phyloP scores from a whole-genome alignment of 2,797 vertebrate species.

The Acrossocheilus fasciatus region DNA sequence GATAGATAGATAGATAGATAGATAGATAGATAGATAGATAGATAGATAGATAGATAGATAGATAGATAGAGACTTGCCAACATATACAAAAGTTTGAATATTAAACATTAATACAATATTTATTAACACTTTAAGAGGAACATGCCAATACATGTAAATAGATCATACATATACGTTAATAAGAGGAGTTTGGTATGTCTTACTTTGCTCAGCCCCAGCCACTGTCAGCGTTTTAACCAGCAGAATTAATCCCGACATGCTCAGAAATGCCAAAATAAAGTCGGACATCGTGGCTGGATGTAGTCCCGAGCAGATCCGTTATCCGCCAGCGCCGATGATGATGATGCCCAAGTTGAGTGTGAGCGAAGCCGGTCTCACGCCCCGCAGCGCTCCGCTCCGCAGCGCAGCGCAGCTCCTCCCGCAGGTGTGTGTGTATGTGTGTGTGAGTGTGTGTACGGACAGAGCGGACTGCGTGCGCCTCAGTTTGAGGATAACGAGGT shows the following conservation, averaged over 20 bases:
- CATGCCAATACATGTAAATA: not conserved
- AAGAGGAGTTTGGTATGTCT: conserved; percentile 55
- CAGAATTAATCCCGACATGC: conserved; percentile 84
- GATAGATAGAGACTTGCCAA: not conserved
- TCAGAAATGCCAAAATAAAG: conserved; percentile 75
- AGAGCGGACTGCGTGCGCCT: conserved; percentile 34
- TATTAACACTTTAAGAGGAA: not conserved
- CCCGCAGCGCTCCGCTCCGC: conserved; percentile 70
- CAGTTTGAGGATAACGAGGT: conserved; percentile 45
- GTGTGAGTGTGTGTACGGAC: not conserved
- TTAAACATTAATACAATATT: not conserved
- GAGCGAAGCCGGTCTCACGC: conserved; percentile 66
- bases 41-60: conserved; percentile 36
- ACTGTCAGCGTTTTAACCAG: conserved; percentile 71
- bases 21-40: conserved; percentile 33
- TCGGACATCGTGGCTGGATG: conserved; percentile 76
- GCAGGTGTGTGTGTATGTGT: conserved; percentile 36
- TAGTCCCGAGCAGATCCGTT: conserved; percentile 61
- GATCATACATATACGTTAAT: not conserved
- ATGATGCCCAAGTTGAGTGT: conserved; percentile 70
- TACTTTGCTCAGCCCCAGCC: conserved; percentile 77
- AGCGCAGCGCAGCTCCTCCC: conserved; percentile 70
- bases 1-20: conserved; percentile 36
- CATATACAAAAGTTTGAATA: not conserved
- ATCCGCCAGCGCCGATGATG: conserved; percentile 66